A percentile compares a stretch with the other conserved stretches of the same genome.
Evolutionary conservation across 2,797 vertebrate species (phyloP).

Genomic region (Chiloscyllium punctatum): DNA sequence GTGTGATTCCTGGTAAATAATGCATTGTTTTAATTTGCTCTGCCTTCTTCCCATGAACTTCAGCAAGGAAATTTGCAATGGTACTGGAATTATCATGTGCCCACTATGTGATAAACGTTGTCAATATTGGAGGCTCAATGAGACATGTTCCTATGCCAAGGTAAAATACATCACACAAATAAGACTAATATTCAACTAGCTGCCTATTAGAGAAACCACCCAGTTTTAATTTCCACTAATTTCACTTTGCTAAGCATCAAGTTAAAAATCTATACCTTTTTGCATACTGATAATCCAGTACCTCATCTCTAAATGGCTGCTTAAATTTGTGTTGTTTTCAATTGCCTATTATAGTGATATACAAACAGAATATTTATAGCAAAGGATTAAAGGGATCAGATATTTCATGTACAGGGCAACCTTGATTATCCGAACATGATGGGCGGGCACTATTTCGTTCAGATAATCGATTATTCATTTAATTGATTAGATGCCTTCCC

Average conservation of each 20-base stretch:
- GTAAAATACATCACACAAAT: conserved; percentile 49
- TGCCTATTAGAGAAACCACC: neutral
- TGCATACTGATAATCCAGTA: neutral
- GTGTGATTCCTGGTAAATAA: neutral
- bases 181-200: neutral
- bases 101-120: conserved; percentile 79
- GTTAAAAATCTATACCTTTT: neutral
- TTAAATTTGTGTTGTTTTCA: neutral
- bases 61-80: conserved; percentile 83
- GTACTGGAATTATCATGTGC: conserved; percentile 69
- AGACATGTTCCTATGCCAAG: conserved; percentile 84
- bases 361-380: neutral
- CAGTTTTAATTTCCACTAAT: neutral
- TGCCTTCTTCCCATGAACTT: conserved; percentile 6
- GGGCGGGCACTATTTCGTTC: no score
- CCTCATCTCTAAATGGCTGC: neutral
- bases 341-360: neutral
- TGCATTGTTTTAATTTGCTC: conserved; percentile 35
- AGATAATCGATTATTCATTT: no score
- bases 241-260: neutral
- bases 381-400: neutral
- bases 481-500: no score
- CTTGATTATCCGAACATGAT: no score
- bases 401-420: neutral
- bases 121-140: conserved; percentile 75